These are phyloP conservation scores for Coleophora flavipennella DNA, from an alignment of 2,888 invertebrate species.

Conservation along the genomic window DNA sequence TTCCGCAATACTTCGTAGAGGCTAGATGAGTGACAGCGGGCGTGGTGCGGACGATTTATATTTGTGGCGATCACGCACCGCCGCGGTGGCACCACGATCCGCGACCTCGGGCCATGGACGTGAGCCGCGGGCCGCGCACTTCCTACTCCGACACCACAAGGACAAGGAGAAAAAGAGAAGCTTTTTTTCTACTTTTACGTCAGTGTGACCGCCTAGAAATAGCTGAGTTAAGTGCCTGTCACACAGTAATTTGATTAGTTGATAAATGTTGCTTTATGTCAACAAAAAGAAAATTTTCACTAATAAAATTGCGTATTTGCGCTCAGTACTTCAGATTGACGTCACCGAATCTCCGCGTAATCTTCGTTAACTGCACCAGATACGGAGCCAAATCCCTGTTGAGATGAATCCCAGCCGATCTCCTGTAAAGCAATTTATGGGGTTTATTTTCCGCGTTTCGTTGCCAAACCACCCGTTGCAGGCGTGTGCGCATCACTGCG, in stretches of 20 bases:
- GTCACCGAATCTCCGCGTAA: no score
- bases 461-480: no score
- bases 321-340: no score
- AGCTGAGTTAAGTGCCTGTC: no score
- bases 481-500: no score
- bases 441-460: not conserved
- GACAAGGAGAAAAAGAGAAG: not conserved
- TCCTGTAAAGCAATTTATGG: not conserved
- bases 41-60: slow-evolving; percentile 34
- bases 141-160: slow-evolving; percentile 24
- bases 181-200: slow-evolving; percentile 6
- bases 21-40: slow-evolving; percentile 23
- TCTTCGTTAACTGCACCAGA: not conserved
- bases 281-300: no score
- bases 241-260: no score
- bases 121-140: slow-evolving; percentile 18
- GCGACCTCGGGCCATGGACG: no score
- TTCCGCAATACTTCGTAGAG: no score
- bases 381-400: not conserved
- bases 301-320: no score
- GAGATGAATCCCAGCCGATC: not conserved
- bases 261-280: no score
- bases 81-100: slow-evolving; percentile 30
- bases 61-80: slow-evolving; percentile 46
- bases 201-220: no score